A percentile compares a stretch with the other conserved stretches of the same genome.
Conservation (phyloP, 2,113 vertebrate genomes). For the Egretta garzetta region DNA sequence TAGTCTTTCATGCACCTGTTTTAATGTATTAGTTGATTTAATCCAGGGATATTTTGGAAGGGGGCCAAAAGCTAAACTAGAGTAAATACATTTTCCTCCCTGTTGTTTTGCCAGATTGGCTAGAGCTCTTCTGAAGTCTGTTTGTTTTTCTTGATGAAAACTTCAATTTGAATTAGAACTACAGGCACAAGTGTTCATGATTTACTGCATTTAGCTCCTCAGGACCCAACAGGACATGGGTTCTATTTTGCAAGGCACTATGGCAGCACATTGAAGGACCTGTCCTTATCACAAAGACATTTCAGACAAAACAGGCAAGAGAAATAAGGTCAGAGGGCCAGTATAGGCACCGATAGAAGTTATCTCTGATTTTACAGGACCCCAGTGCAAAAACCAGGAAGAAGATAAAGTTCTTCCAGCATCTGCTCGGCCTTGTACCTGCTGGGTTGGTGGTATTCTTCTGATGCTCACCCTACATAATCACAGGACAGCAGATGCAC, state of each 20-base stretch:
- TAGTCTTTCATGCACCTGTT: neutral
- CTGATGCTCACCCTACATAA: accelerated
- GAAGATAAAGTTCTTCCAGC: neutral
- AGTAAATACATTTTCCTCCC: neutral
- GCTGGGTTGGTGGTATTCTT: neutral
- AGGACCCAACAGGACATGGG: neutral
- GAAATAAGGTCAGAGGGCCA: neutral
- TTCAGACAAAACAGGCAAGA: neutral
- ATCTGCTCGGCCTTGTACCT: neutral
- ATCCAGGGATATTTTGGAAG: neutral
- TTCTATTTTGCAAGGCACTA: neutral
- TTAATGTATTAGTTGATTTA: neutral
- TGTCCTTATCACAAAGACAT: neutral
- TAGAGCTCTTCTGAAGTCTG: neutral
- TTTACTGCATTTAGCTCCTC: neutral
- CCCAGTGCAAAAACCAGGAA: neutral
- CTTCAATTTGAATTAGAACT: neutral
- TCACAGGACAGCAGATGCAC: neutral
- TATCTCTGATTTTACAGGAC: neutral
- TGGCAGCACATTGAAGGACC: neutral
- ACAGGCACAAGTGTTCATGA: neutral
- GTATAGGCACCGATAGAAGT: neutral
- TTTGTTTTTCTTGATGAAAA: neutral
- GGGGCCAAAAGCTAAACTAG: neutral
- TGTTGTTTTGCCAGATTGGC: neutral